A percentile compares a stretch with the other conserved stretches of the same genome.
phyloP scores from a whole-genome alignment of 2,113 vertebrate species.

The Paracanthobrama guichenoti region DNA sequence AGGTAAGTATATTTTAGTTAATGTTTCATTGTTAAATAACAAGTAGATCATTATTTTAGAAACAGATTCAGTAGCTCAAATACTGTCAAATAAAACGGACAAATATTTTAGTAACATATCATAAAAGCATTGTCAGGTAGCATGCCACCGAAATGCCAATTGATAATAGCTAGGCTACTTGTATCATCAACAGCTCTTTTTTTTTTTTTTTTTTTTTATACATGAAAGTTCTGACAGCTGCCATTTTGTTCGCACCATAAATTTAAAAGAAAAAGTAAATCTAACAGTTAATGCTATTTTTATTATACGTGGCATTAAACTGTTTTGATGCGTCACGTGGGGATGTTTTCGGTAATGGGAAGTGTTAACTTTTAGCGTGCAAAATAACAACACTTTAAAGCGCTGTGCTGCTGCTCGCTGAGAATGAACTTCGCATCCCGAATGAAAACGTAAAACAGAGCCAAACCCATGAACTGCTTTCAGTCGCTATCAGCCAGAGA shows the following conservation, averaged over 20 bases:
- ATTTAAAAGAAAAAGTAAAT: background rate
- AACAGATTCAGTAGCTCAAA: background rate
- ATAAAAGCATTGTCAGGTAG: background rate
- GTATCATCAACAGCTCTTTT: background rate
- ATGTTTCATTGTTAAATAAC: background rate
- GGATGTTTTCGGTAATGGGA: background rate
- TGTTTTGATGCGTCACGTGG: background rate
- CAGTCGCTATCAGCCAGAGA: conserved; percentile 20
- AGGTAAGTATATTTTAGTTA: background rate
- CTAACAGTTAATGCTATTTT: background rate
- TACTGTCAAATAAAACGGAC: too few species aligned
- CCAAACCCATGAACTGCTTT: conserved; percentile 20
- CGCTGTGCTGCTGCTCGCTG: background rate
- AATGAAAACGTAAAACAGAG: conserved; percentile 16
- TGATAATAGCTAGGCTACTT: background rate
- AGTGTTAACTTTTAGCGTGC: background rate
- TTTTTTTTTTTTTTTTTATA: background rate
- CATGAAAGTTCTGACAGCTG: conserved; percentile 7
- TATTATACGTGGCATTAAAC: background rate
- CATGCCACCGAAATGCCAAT: background rate
- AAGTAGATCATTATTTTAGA: background rate
- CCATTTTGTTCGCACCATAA: background rate
- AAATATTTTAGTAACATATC: background rate
- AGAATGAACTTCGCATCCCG: conserved; percentile 16
- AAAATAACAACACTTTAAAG: background rate